Base-by-base conservation (phyloP, 2,797 vertebrate species). In the Lophura swinhoii region DNA sequence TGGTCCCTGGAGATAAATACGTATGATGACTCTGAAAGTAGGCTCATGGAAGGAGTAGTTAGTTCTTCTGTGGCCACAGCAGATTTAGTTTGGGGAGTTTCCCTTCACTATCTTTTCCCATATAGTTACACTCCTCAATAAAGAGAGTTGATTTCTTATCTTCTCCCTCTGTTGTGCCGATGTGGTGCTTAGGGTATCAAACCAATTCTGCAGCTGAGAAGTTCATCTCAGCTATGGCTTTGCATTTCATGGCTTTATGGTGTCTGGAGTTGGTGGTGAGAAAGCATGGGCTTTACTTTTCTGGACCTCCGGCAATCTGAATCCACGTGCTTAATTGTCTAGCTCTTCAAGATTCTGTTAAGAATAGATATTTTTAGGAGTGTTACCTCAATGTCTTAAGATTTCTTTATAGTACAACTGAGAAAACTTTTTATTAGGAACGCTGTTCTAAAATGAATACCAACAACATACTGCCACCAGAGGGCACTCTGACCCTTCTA, bases 401-500 rank as follows among this genome's bases (percentile, higher is more conserved):
- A n/a, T 69, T 78, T 82, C 81, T 55, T 6, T 24, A 43, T 29
- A 49, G 37, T 46, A 20, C 35, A 72, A 51, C 59, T 14, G 18
- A 28, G n/a, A 46, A 31, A 43, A 41, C 13, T 18, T 41, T 53
- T 46, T 73, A 1, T 12, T 41, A 48, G n/a, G 41, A 70, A 79
- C 58, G 13, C 9, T 76, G 22, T 56, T 37, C 10, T 28, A 18
- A 77, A 69, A 10, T 31, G 21, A 84, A 10, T 43, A 79, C 7
- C 23, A 14, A 2, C 64, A 44, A 67, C 7, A 5, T 3, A 39
- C 6, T 20, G 64, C 87, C 98, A 95, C 95, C 26, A 97, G 98
- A 96, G 96, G 96, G 97, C 97, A 96, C 94, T 97, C 96, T 95
- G 84, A 88, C 67, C 95, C 97, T 97, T 96, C 51, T 80, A 29